These are phyloP conservation scores for Drosophila anomalata DNA, from an alignment of 2,888 invertebrate genomes.

Conservation along the genomic window DNA sequence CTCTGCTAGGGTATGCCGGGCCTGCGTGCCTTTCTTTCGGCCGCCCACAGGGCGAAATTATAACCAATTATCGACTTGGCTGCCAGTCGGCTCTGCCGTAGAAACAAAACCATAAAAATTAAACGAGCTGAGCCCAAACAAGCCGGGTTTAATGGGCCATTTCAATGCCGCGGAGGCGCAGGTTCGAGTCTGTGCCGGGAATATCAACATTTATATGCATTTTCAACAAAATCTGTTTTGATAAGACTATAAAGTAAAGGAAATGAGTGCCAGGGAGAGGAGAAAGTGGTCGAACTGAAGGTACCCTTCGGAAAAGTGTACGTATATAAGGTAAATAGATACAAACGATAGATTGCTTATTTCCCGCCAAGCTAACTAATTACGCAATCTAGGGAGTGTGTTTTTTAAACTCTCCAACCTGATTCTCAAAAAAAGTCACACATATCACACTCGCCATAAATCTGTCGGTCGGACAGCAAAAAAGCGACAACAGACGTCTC, in stretches of 20 bases:
- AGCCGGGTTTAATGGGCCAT: constrained; percentile 41
- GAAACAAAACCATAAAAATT: constrained; percentile 56
- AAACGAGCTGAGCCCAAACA: constrained; percentile 47
- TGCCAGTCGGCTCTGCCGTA: constrained; percentile 25
- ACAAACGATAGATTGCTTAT: too few relatives aligned
- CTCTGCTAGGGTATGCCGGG: background rate
- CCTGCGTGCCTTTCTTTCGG: constrained; percentile 29
- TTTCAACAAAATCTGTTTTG: constrained; percentile 2
- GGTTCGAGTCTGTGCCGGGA: constrained; percentile 6
- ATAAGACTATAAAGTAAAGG: constrained; percentile 14
- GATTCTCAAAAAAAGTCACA: too few relatives aligned
- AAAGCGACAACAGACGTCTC: background rate
- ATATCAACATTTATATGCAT: constrained; percentile 27
- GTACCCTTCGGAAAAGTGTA: background rate
- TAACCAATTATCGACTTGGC: constrained; percentile 55
- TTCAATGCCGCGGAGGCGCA: constrained; percentile 35
- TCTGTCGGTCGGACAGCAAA: background rate
- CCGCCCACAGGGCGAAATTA: constrained; percentile 29
- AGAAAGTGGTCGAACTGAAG: background rate
- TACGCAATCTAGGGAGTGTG: too few relatives aligned
- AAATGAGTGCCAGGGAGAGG: background rate
- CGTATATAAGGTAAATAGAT: too few relatives aligned
- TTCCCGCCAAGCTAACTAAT: too few relatives aligned
- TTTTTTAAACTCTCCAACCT: too few relatives aligned
- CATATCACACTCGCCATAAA: too few relatives aligned